Evolutionary conservation across 2,797 vertebrate genomes (phyloP).

Genomic region (Pangasius sanitwongsei): DNA sequence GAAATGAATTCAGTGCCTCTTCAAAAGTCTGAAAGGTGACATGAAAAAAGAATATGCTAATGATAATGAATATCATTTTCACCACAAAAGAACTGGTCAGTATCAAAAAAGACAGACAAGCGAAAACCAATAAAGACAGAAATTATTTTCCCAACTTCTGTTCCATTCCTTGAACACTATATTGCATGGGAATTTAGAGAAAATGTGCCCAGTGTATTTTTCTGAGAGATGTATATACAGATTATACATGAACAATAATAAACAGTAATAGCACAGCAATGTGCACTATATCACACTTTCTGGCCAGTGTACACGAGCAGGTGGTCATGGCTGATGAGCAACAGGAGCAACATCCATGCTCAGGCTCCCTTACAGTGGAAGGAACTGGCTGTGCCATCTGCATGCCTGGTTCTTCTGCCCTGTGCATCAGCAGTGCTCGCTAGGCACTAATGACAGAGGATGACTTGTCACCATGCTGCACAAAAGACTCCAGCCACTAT

Average conservation of each 20-base stretch:
- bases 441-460: slow-evolving; percentile 49
- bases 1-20: too few relatives aligned
- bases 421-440: slow-evolving; percentile 21
- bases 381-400: slow-evolving; percentile 51
- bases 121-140: background rate
- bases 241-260: background rate
- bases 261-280: background rate
- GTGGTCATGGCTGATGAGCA: slow-evolving; percentile 43
- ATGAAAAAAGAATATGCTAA: background rate
- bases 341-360: slow-evolving; percentile 16
- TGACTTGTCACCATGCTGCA: slow-evolving; percentile 47
- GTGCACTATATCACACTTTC: background rate
- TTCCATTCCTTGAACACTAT: background rate
- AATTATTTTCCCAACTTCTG: background rate
- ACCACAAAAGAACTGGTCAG: background rate
- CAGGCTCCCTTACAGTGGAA: slow-evolving; percentile 9
- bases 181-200: background rate
- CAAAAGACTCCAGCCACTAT: slow-evolving; percentile 47
- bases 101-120: background rate
- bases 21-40: background rate
- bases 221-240: background rate
- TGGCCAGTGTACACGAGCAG: slow-evolving; percentile 37
- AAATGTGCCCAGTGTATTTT: background rate
- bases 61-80: background rate
- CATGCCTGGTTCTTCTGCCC: slow-evolving; percentile 2